These are phyloP conservation scores for Neolamprologus falcicula DNA, from an alignment of 2,113 vertebrate genomes.

Conservation along the genomic window DNA sequence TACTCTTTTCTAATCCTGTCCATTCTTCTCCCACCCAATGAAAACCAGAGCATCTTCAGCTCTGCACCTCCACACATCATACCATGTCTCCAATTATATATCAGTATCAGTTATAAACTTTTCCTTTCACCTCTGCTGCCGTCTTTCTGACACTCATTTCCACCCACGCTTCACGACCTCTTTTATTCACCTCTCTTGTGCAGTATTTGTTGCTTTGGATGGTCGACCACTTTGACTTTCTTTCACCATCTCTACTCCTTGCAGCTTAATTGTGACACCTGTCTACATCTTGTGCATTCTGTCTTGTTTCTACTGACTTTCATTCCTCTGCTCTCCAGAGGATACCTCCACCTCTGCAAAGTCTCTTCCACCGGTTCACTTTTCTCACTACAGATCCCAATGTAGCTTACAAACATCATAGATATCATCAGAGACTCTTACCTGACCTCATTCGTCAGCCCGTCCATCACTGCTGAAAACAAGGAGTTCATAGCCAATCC, in stretches of 20 bases:
- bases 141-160: not conserved
- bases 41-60: not conserved
- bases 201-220: fast-evolving
- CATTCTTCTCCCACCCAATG: not conserved
- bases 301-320: not conserved
- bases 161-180: not conserved
- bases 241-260: not conserved
- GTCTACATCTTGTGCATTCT: not conserved
- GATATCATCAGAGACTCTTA: not conserved
- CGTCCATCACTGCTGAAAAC: not conserved
- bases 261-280: not conserved
- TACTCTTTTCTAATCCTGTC: fast-evolving
- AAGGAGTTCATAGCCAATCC: not conserved
- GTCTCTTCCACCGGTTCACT: not conserved
- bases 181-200: not conserved
- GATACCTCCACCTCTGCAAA: not conserved
- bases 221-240: not conserved
- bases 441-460: not conserved
- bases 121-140: not conserved
- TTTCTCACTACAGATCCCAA: not conserved
- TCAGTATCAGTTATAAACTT: not conserved
- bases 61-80: not conserved
- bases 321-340: not conserved
- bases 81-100: not conserved
- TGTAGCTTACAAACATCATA: not conserved